A percentile compares a stretch with the other conserved stretches of the same genome.
Conservation (phyloP, 2,113 vertebrate species). For the Antennarius striatus region DNA sequence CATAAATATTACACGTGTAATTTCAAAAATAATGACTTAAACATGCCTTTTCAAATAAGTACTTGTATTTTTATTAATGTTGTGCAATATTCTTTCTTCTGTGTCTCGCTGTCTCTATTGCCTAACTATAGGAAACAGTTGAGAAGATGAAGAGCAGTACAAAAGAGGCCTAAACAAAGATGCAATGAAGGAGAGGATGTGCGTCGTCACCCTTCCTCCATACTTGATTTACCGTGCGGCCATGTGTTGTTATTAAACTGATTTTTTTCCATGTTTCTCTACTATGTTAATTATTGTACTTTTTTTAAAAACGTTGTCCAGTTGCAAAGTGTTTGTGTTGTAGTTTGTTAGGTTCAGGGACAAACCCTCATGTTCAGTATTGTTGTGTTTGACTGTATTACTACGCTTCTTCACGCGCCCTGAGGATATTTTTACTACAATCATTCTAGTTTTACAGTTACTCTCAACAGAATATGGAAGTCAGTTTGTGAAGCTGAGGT, state of each 20-base stretch:
- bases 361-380: slow-evolving; percentile 71
- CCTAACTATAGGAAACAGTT: slow-evolving; percentile 86
- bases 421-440: slow-evolving; percentile 61
- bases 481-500: slow-evolving; percentile 30
- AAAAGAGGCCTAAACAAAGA: slow-evolving; percentile 87
- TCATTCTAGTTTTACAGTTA: slow-evolving; percentile 63
- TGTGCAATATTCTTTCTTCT: too few species aligned
- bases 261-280: slow-evolving; percentile 54
- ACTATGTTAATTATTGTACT: slow-evolving; percentile 68
- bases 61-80: too few species aligned
- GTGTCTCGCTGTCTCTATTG: neutral
- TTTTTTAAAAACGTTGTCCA: slow-evolving; percentile 56
- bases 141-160: slow-evolving; percentile 90
- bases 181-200: slow-evolving; percentile 43
- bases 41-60: neutral
- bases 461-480: slow-evolving; percentile 32
- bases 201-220: slow-evolving; percentile 55
- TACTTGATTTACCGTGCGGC: slow-evolving; percentile 71
- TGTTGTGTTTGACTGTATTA: slow-evolving; percentile 74
- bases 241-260: slow-evolving; percentile 59
- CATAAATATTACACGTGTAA: neutral
- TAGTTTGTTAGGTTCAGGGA: slow-evolving; percentile 64
- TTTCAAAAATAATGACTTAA: neutral
- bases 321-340: slow-evolving; percentile 53
- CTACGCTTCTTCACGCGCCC: slow-evolving; percentile 66